Evolutionary conservation across 1,140 invertebrate genomes (phyloP).

Genomic region (Drosophila arawakana): DNA sequence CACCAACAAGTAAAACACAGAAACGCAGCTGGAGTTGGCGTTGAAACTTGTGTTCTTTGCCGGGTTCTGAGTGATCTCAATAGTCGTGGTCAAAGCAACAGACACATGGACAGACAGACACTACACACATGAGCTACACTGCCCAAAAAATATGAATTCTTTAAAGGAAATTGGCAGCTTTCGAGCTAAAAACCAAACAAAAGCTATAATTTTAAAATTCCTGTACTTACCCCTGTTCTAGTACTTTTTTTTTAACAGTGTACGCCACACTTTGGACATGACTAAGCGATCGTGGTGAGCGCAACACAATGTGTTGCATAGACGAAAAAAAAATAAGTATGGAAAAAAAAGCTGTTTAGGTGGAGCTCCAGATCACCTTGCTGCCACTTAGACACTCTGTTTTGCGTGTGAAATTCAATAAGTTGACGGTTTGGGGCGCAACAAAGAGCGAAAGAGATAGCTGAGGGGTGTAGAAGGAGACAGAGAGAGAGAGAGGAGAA

Average conservation of each 20-base stretch:
- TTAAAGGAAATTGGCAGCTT: too few species aligned
- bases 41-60: constrained; percentile 56
- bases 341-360: constrained; percentile 19
- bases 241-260: too few species aligned
- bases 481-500: neutral
- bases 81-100: neutral
- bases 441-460: too few species aligned
- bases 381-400: constrained; percentile 60
- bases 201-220: too few species aligned
- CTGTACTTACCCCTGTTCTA: too few species aligned
- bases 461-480: too few species aligned
- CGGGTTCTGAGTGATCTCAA: constrained; percentile 49
- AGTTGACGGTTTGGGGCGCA: constrained; percentile 27
- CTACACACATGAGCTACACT: constrained; percentile 3
- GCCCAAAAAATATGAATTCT: too few species aligned
- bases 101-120: neutral
- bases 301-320: constrained; percentile 4
- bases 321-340: neutral
- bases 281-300: constrained; percentile 51
- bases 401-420: constrained; percentile 82
- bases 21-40: constrained; percentile 66
- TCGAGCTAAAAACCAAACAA: too few species aligned
- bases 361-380: constrained; percentile 72
- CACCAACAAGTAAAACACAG: constrained; percentile 39
- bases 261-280: constrained; percentile 14